Evolutionary conservation across 1,140 invertebrate genomes (phyloP), one percentile per base, ranked within the genome.

Genomic region (Saxidomus purpurata): DNA sequence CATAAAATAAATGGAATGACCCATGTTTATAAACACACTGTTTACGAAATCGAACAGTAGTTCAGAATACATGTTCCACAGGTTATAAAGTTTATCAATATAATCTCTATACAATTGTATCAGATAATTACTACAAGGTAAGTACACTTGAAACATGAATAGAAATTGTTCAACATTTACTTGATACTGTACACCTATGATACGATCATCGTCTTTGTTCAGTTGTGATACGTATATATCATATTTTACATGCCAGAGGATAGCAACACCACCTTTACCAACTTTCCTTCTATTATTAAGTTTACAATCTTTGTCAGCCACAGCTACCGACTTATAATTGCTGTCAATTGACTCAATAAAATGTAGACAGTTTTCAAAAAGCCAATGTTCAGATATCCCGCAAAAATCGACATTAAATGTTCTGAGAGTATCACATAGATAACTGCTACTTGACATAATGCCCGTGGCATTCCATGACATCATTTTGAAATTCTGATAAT

Each of bases 61-160:
- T 31, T 84, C 19, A 40, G 28, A 13, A 69, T 71, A 67, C 4
- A 43, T 25, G 38, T 52, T 9, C 81, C 81, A 84, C 25, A 84
- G 8, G 22, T 84, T 25, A 69, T 47, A 84, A n/a, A n/a, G n/a
- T n/a, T n/a, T n/a, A n/a, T n/a, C n/a, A n/a, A n/a, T n/a, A n/a
- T n/a, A n/a, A n/a, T n/a, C 40, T 28, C 40, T 77, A 52, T 28
- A 77, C 11, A 49, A 6, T 34, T 19, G 1, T 6, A 11, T 25
- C n/a, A 40, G 61, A 31, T 69, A 36, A 69, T 84, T 43, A 13
- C 19, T 61, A 49, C 81, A 69, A 84, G n/a, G n/a, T n/a, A n/a
- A n/a, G n/a, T n/a, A n/a, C n/a, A n/a, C n/a, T n/a, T n/a, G n/a
- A n/a, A n/a, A 84, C 43, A 84, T 63, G 19, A 13, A 84, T 31